These are phyloP conservation scores for Salpingus planirostris DNA, from an alignment of 2,888 invertebrate genomes.

Conservation along the genomic window DNA sequence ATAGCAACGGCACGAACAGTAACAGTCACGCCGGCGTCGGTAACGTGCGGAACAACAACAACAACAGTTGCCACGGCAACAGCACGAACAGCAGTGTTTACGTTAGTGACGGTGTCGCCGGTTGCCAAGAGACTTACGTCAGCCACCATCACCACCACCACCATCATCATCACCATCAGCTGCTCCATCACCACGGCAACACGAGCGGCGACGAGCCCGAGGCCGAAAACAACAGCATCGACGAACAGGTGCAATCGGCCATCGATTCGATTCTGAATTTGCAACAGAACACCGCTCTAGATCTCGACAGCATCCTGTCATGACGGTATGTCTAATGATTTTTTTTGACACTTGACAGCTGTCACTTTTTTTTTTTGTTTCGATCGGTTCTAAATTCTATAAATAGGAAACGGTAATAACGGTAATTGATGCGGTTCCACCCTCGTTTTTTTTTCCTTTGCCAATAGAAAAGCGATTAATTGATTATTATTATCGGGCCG, in stretches of 20 bases:
- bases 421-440: no score
- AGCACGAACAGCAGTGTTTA: constrained; percentile 4
- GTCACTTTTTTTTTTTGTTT: no score
- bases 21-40: constrained; percentile 13
- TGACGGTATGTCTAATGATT: constrained; percentile 39
- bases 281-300: constrained; percentile 44
- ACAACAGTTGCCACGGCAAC: constrained; percentile 1
- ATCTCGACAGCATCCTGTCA: constrained; percentile 42
- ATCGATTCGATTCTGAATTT: constrained; percentile 71
- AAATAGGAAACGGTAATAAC: no score
- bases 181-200: constrained; percentile 1
- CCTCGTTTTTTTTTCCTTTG: no score
- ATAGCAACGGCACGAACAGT: constrained; percentile 17
- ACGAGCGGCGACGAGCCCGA: constrained; percentile 23
- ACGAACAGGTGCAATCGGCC: constrained; percentile 70
- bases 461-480: no score
- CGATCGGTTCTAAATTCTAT: no score
- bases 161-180: constrained; percentile 1
- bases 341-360: no score
- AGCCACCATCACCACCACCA: constrained; percentile 8
- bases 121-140: no score
- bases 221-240: constrained; percentile 51
- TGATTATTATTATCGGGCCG: no score
- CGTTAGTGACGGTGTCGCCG: constrained; percentile 13
- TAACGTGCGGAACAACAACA: constrained; percentile 25